Conservation (phyloP, 1,140 invertebrate genomes). For the Drosophila subpulchrella region DNA sequence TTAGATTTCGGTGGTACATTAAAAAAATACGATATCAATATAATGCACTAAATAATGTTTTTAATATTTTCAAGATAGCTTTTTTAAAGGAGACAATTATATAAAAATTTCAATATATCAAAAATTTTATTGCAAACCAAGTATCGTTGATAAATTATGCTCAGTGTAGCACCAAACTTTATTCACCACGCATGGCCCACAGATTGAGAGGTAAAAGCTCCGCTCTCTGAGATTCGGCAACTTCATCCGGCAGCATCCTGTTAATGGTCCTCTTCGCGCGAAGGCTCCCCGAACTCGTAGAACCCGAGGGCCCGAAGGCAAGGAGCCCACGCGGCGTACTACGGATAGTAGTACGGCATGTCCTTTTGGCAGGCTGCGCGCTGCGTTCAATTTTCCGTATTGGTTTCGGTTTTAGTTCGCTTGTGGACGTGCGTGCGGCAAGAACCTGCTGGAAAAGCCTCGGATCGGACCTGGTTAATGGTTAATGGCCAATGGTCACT, state of each 20-base stretch:
- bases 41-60: too few species aligned
- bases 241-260: constrained; percentile 69
- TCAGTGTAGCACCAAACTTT: constrained; percentile 33
- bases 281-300: constrained; percentile 25
- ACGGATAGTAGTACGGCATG: constrained; percentile 38
- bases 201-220: constrained; percentile 42
- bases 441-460: constrained; percentile 44
- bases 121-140: too few species aligned
- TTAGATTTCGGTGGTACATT: too few species aligned
- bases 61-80: too few species aligned
- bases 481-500: constrained; percentile 6
- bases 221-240: constrained; percentile 36
- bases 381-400: constrained; percentile 48
- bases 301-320: constrained; percentile 13
- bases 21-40: too few species aligned
- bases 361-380: constrained; percentile 73
- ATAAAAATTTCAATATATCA: too few species aligned
- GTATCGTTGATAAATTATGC: background rate
- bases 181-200: constrained; percentile 50
- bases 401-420: constrained; percentile 59
- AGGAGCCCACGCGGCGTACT: constrained; percentile 2
- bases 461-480: constrained; percentile 26
- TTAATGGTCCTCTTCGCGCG: constrained; percentile 28
- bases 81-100: too few species aligned
- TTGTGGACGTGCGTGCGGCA: constrained; percentile 78